phyloP scores from a whole-genome alignment of 1,140 invertebrate species.

The Bombus affinis region DNA sequence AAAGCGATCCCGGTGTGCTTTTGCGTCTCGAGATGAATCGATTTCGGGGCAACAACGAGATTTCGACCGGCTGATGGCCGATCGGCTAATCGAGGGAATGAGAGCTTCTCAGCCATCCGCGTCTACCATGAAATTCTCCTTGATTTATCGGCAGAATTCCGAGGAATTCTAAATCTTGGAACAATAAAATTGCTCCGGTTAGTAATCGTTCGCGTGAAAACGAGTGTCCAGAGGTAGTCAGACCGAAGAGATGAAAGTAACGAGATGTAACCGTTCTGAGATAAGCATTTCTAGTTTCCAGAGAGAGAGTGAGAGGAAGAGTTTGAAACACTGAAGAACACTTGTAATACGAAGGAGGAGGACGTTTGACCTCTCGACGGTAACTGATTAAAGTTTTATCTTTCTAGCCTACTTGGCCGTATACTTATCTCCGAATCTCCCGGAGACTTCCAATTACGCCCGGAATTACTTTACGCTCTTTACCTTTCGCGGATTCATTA shows the following conservation, averaged over 20 bases:
- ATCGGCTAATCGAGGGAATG: not conserved
- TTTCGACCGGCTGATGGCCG: not conserved
- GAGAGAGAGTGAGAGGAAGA: no score
- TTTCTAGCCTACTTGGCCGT: slow-evolving; percentile 27
- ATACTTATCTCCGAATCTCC: slow-evolving; percentile 16
- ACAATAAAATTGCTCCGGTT: not conserved
- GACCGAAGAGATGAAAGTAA: not conserved
- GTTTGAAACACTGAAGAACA: not conserved
- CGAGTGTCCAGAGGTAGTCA: not conserved
- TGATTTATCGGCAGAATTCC: not conserved
- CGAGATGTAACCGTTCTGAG: not conserved
- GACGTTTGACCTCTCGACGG: not conserved
- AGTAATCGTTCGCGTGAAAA: not conserved
- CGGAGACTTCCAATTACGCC: slow-evolving; percentile 7
- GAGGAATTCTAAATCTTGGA: not conserved
- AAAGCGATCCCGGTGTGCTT: slow-evolving; percentile 5
- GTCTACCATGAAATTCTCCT: not conserved
- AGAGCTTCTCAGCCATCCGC: no score
- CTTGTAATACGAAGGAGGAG: not conserved
- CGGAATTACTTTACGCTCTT: not conserved
- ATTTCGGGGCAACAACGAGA: slow-evolving; percentile 19
- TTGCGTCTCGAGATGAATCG: slow-evolving; percentile 9
- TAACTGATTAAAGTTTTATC: slow-evolving; percentile 29
- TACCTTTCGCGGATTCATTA: slow-evolving; percentile 18
- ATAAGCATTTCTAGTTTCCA: not conserved